A percentile compares a stretch with the other conserved stretches of the same genome.
These are phyloP conservation scores for Rhombomys opimus DNA, from an alignment of 2,113 vertebrate genomes.

Conservation along the genomic window DNA sequence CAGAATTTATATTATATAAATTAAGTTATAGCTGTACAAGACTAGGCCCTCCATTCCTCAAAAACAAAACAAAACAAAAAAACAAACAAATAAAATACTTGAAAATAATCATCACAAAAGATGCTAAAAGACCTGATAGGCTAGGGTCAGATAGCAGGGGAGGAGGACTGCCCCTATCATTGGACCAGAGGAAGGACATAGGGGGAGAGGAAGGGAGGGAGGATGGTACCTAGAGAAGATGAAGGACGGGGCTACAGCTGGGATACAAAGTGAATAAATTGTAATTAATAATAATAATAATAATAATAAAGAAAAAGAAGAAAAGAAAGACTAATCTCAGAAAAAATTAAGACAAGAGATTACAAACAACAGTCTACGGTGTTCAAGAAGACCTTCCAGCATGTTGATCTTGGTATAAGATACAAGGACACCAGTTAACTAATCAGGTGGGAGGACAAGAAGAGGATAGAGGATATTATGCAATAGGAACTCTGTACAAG, in stretches of 20 bases:
- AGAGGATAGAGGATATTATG: not conserved
- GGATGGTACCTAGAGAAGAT: no score
- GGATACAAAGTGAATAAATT: no score
- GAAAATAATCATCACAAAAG: not conserved
- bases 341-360: not conserved
- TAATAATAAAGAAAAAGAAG: no score
- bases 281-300: no score
- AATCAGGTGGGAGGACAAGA: not conserved
- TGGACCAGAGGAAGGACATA: no score
- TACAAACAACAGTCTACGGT: not conserved
- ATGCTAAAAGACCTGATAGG: not conserved
- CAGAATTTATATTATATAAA: not conserved
- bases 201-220: no score
- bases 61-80: not conserved
- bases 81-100: not conserved
- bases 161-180: no score
- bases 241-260: no score
- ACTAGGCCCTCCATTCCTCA: not conserved
- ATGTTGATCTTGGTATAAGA: not conserved
- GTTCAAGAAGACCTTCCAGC: not conserved
- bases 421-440: not conserved
- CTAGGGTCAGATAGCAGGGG: no score
- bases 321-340: not conserved
- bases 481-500: not conserved
- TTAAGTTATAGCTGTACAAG: conserved; percentile 22